Evolutionary conservation across 2,797 vertebrate genomes (phyloP), one percentile per base, ranked within the genome.

Genomic region (Arnoldichthys spilopterus): DNA sequence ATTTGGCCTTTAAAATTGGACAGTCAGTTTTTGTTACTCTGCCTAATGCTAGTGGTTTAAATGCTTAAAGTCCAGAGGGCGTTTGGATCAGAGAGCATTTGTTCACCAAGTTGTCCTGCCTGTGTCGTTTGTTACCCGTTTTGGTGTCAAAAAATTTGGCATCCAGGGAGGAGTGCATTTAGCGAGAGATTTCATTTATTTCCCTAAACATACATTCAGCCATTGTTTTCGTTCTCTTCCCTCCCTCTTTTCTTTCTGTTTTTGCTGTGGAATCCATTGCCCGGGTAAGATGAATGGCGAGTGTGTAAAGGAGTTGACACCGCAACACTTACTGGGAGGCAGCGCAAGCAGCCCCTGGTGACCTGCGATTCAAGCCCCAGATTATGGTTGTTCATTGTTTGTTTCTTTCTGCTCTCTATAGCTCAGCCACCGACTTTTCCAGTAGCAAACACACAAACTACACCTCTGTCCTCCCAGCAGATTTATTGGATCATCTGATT

Each of bases 351-450:
- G 64, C 84, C 86, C 87, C 81, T 63, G 62, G 82, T 86, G 85
- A 92, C 91, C 89, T 88, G 85, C 90, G 89, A 93, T 92, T 92
- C 90, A 89, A 86, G 82, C 86, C 82, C 82, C 85, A 87, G 85
- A 88, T 87, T 89, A 87, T 85, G 77, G 83, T 84, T 86, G 83
- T 86, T 87, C 84, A 82, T 85, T 87, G 86, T 87, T 87, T 86
- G 86, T 84, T 86, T 86, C 85, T 79, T 63, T 64, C 49, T 61
- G 47, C 72, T 68, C 40, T 63, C 75, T 79, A 58, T 13, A 77
- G 81, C 74, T 69, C 61, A 45, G 62, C 81, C 28, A 40, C 66
- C 69, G 82, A 66, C 73, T 59, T 26, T 81, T 58, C 68, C 37
- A 61, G 66, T 22, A 47, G 68, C 56, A 2, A 63, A 40, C n/a